A percentile compares a stretch with the other conserved stretches of the same genome.
Conservation (phyloP, 1,140 invertebrate species). For the Nasonia giraulti region DNA sequence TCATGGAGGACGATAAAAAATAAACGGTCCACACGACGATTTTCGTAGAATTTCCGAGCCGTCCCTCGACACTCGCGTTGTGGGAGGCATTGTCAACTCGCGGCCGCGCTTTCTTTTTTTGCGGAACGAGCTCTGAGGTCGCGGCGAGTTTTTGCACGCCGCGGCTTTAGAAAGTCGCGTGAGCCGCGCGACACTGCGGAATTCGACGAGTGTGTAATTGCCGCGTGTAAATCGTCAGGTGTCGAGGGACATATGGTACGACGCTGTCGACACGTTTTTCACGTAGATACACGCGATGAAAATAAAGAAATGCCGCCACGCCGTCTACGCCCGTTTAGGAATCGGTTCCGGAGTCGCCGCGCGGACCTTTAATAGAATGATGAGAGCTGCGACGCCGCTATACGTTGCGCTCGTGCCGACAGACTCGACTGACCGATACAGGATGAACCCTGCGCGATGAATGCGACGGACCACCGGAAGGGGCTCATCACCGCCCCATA, state of each 20-base stretch:
- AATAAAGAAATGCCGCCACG: too few species aligned
- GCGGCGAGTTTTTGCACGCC: too few species aligned
- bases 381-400: conserved; percentile 55
- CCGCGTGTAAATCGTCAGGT: background rate
- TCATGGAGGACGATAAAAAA: background rate
- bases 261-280: background rate
- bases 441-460: conserved; percentile 10
- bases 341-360: conserved; percentile 1
- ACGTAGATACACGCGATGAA: too few species aligned
- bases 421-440: conserved; percentile 53
- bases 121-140: too few species aligned
- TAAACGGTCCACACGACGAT: too few species aligned
- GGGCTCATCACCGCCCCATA: conserved; percentile 67
- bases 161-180: background rate
- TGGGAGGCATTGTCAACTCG: too few species aligned
- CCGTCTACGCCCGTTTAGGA: too few species aligned
- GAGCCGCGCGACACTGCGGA: background rate
- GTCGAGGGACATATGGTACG: background rate
- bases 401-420: conserved; percentile 42
- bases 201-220: background rate
- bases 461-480: conserved; percentile 63
- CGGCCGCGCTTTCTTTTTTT: too few species aligned
- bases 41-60: too few species aligned
- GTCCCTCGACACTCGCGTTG: too few species aligned
- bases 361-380: conserved; percentile 57